Evolutionary conservation across 2,888 invertebrate species (phyloP).

Genomic region (Scelioninae gen. 1): DNA sequence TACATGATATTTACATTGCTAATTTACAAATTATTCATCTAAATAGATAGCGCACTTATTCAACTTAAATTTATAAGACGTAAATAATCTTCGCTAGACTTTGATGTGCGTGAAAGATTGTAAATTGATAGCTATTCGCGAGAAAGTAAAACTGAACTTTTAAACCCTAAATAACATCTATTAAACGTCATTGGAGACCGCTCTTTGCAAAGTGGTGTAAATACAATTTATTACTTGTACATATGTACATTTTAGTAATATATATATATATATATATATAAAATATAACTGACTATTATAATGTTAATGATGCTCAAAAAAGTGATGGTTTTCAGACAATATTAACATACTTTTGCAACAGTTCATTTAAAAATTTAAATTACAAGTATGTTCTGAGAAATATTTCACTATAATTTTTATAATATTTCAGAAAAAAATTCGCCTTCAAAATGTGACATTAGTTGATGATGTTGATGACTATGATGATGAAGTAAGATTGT

Average conservation of each 20-base stretch:
- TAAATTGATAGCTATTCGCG: conserved; percentile 41
- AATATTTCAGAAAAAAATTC: conserved; percentile 54
- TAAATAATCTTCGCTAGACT: conserved; percentile 25
- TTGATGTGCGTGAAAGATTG: conserved; percentile 20
- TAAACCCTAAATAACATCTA: conserved; percentile 24
- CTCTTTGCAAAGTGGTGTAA: no score
- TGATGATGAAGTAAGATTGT: conserved; percentile 66
- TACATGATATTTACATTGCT: conserved; percentile 31
- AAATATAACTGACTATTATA: no score
- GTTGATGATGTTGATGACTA: conserved; percentile 60
- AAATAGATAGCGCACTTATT: conserved; percentile 18
- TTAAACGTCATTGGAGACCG: background rate
- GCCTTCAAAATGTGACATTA: conserved; percentile 43
- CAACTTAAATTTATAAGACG: conserved; percentile 24
- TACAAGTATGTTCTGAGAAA: no score
- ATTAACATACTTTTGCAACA: background rate
- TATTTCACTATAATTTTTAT: no score
- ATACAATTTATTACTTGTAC: no score
- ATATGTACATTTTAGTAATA: no score
- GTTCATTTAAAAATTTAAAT: no score
- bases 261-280: no score
- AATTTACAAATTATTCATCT: conserved; percentile 8
- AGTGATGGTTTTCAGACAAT: no score
- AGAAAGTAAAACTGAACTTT: conserved; percentile 53
- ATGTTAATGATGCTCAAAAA: no score